Evolutionary conservation across 2,888 invertebrate species (phyloP).

Genomic region (Antitype chi): DNA sequence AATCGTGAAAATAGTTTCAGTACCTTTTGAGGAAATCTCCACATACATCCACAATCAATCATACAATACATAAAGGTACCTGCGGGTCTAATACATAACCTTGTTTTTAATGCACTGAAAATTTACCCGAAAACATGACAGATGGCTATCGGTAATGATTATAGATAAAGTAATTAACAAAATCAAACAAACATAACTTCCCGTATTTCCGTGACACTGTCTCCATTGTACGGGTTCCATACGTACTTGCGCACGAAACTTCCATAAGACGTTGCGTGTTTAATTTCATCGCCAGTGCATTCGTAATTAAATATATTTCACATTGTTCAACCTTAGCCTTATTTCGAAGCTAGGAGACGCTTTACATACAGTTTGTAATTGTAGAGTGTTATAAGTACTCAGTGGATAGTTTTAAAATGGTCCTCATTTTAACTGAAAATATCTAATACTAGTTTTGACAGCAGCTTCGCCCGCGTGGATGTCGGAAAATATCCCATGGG

Average conservation of each 20-base stretch:
- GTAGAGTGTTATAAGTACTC: not conserved
- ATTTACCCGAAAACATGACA: not conserved
- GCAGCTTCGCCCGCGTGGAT: too few species aligned
- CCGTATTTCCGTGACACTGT: conserved; percentile 47
- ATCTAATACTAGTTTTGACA: not conserved
- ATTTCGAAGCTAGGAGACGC: conserved; percentile 45
- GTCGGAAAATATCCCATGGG: too few species aligned
- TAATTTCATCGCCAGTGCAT: conserved; percentile 71
- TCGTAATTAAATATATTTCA: conserved; percentile 56
- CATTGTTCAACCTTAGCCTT: conserved; percentile 67
- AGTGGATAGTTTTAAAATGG: not conserved
- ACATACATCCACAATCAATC: too few species aligned
- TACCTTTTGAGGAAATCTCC: too few species aligned
- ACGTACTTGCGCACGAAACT: conserved; percentile 66
- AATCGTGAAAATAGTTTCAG: too few species aligned
- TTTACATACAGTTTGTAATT: conserved; percentile 2
- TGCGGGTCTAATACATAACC: too few species aligned
- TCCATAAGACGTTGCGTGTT: conserved; percentile 73
- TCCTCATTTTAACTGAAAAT: not conserved
- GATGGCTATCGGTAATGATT: conserved; percentile 4
- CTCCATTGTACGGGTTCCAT: conserved; percentile 44
- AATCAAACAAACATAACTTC: not conserved
- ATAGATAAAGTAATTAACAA: conserved; percentile 18
- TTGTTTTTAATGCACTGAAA: too few species aligned
- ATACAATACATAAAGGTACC: too few species aligned